Evolutionary conservation across 2,888 invertebrate genomes (phyloP).

Genomic region (Anagyrus pseudococci): DNA sequence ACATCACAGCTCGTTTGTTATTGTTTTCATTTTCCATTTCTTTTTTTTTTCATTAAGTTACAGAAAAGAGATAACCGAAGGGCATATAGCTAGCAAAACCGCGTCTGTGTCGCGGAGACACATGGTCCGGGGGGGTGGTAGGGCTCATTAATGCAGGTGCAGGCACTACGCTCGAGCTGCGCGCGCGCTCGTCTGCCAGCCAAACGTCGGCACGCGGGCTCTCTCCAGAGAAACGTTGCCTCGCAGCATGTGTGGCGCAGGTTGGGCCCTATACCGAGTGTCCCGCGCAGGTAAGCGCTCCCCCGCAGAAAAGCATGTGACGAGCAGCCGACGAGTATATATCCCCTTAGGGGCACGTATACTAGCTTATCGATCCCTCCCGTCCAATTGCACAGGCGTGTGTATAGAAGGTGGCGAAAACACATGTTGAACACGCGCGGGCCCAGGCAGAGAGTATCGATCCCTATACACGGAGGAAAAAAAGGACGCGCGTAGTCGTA

Average conservation of each 20-base stretch:
- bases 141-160: conserved; percentile 51
- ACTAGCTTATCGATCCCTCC: no score
- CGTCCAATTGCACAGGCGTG: no score
- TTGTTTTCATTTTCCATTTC: no score
- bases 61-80: no score
- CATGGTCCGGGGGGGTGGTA: conserved; percentile 23
- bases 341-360: conserved; percentile 43
- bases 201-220: not conserved
- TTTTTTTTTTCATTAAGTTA: no score
- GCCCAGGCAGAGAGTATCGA: not conserved
- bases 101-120: conserved; percentile 11
- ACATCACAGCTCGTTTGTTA: no score
- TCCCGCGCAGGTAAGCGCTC: conserved; percentile 45
- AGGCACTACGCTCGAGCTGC: conserved; percentile 38
- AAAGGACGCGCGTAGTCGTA: conserved; percentile 12
- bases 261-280: conserved; percentile 22
- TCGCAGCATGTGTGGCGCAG: conserved; percentile 50
- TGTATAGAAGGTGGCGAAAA: conserved; percentile 41
- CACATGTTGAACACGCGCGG: conserved; percentile 45
- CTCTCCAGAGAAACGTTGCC: no score
- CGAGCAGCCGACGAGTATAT: conserved; percentile 44
- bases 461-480: not conserved
- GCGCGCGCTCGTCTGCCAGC: not conserved
- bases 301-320: conserved; percentile 52
- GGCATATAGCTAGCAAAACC: no score